Evolutionary conservation across 2,888 invertebrate genomes (phyloP).

Genomic region (Agrilus cyanescens): DNA sequence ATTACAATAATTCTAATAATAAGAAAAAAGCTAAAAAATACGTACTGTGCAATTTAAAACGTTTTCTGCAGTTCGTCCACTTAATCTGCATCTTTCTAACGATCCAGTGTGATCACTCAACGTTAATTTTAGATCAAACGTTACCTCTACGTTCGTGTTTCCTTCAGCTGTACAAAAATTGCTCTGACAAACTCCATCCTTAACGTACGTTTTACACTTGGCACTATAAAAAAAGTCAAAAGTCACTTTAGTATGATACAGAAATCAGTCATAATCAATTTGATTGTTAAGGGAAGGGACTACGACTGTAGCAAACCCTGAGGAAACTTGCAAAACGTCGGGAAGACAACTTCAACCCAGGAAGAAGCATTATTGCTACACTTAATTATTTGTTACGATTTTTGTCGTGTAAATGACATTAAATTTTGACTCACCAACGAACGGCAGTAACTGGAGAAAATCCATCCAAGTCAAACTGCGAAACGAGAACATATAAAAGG

Average conservation of each 20-base stretch:
- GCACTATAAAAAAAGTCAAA: slow-evolving; percentile 1
- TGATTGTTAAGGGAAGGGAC: no score
- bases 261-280: no score
- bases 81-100: slow-evolving; percentile 44
- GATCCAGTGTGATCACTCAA: slow-evolving; percentile 61
- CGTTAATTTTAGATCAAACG: slow-evolving; percentile 49
- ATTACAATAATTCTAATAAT: slow-evolving; percentile 1
- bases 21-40: slow-evolving; percentile 5
- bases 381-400: no score
- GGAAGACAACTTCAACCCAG: no score
- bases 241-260: no score
- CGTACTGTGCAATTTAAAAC: slow-evolving; percentile 46
- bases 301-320: no score
- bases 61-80: slow-evolving; percentile 46
- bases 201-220: slow-evolving; percentile 22
- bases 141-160: slow-evolving; percentile 28
- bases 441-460: slow-evolving; percentile 28
- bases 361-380: no score
- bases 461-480: slow-evolving; percentile 61
- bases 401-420: no score
- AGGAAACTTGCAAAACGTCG: no score
- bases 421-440: slow-evolving; percentile 35
- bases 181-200: slow-evolving; percentile 4
- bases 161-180: slow-evolving; percentile 25
- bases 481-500: slow-evolving; percentile 52